Conservation (phyloP, 92 coral and sea anemone genomes). For the Hydrozoanthus gracilis region DNA sequence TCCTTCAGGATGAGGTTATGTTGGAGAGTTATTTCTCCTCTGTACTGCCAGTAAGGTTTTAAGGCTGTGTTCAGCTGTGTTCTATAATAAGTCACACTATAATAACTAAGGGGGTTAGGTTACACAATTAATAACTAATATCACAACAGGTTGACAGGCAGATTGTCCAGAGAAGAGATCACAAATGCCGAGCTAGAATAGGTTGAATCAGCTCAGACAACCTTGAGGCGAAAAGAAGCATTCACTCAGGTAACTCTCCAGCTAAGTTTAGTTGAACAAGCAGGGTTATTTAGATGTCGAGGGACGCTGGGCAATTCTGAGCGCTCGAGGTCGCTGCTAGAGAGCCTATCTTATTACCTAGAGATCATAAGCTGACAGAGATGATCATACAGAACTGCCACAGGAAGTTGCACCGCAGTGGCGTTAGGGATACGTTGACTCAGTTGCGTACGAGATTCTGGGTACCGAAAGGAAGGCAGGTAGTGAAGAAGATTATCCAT, state of each 20-base stretch:
- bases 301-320: slow-evolving; percentile 6
- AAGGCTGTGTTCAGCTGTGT: too few relatives aligned
- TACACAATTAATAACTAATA: too few relatives aligned
- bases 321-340: neutral
- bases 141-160: slow-evolving; percentile 2
- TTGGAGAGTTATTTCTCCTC: too few relatives aligned
- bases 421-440: slow-evolving; percentile 6
- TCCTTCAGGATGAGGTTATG: too few relatives aligned
- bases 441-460: too few relatives aligned
- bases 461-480: too few relatives aligned
- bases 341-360: neutral
- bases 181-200: neutral
- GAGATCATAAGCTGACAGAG: slow-evolving; percentile 21
- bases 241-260: neutral
- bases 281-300: slow-evolving; percentile 26
- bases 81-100: too few relatives aligned
- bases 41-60: too few relatives aligned
- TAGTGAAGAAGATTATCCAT: too few relatives aligned
- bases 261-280: neutral
- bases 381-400: neutral
- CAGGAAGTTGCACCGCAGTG: slow-evolving; percentile 20
- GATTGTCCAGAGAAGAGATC: neutral
- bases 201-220: slow-evolving; percentile 14
- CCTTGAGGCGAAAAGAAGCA: neutral
- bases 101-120: too few relatives aligned